These are phyloP conservation scores for Dipus sagitta DNA, from an alignment of 2,797 vertebrate species.

Conservation along the genomic window DNA sequence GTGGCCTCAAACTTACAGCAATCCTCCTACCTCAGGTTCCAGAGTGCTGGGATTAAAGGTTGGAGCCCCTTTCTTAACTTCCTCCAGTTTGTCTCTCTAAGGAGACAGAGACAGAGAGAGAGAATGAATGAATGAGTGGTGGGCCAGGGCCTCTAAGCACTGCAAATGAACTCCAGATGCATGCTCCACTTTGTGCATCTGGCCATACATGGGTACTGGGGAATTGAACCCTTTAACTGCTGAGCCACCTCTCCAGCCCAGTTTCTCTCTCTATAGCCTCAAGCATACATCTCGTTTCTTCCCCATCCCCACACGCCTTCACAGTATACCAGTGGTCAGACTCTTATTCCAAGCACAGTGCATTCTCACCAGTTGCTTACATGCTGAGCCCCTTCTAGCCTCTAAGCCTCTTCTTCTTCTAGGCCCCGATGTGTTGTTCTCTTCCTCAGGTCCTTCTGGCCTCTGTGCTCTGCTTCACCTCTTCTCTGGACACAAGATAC, in stretches of 20 bases:
- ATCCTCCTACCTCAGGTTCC: too few species aligned
- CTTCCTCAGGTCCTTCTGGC: slow-evolving; percentile 92
- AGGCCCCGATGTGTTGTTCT: background rate
- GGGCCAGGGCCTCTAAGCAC: too few species aligned
- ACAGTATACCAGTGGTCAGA: background rate
- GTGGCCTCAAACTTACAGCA: too few species aligned
- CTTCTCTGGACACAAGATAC: slow-evolving; percentile 92
- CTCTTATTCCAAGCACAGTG: background rate
- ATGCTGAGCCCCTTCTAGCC: background rate
- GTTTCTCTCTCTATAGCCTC: background rate
- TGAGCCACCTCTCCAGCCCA: too few species aligned
- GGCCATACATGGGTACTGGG: too few species aligned
- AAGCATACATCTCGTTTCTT: background rate
- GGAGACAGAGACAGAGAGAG: too few species aligned
- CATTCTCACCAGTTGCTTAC: background rate
- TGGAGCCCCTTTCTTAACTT: too few species aligned
- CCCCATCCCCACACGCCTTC: background rate
- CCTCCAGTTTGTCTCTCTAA: background rate
- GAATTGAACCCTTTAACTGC: too few species aligned
- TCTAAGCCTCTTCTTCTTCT: background rate
- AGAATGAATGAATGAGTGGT: too few species aligned
- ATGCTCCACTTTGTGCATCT: too few species aligned
- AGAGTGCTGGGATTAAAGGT: too few species aligned
- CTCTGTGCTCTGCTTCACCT: slow-evolving; percentile 92
- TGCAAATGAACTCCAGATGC: too few species aligned